A percentile compares a stretch with the other conserved stretches of the same genome.
These are phyloP conservation scores for Trachelus iudaicus DNA, from an alignment of 2,888 invertebrate genomes.

Conservation along the genomic window DNA sequence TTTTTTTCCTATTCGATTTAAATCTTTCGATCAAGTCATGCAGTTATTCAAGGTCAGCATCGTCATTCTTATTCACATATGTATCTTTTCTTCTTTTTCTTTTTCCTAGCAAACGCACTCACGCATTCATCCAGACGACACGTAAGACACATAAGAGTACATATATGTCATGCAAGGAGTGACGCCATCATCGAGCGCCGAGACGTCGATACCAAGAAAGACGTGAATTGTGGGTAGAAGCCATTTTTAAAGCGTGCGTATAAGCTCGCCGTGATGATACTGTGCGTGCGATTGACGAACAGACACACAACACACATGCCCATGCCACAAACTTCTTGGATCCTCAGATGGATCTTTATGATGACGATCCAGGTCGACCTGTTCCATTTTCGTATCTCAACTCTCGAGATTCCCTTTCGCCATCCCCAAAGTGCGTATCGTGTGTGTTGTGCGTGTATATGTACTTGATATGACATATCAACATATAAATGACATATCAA, in stretches of 20 bases:
- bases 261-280: slow-evolving; percentile 41
- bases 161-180: background rate
- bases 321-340: slow-evolving; percentile 49
- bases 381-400: background rate
- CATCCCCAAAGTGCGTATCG: background rate
- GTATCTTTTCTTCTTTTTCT: background rate
- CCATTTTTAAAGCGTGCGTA: slow-evolving; percentile 50
- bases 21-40: background rate
- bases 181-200: background rate
- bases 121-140: background rate
- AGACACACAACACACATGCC: slow-evolving; percentile 50
- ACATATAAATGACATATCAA: background rate
- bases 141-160: background rate
- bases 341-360: background rate
- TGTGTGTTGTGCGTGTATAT: background rate
- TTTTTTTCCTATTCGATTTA: background rate
- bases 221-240: slow-evolving; percentile 19
- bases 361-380: background rate
- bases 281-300: slow-evolving; percentile 29
- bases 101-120: background rate
- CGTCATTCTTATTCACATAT: background rate
- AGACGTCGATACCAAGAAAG: background rate
- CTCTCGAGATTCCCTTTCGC: background rate
- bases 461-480: background rate
- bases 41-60: background rate